Evolutionary conservation across 2,888 invertebrate genomes (phyloP), one percentile per base, ranked within the genome.

Genomic region (Glaucopsyche alexis): DNA sequence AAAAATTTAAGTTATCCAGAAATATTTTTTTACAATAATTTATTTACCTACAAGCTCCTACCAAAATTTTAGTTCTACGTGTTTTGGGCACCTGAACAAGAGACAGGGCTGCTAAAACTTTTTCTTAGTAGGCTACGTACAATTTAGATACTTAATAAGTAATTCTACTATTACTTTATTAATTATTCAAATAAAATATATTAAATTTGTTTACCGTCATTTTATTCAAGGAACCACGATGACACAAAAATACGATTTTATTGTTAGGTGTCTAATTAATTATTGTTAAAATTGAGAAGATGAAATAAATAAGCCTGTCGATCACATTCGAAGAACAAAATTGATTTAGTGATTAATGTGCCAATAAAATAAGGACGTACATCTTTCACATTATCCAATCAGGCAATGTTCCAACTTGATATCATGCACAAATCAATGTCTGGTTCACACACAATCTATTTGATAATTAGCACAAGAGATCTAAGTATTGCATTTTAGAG

Each of bases 401-500:
- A 71, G 73, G 72, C 71, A 52, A 71, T 73, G 42, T 73, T 14
- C 40, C 66, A 72, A 73, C 60, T 75, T 67, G 14, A 60, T 38
- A 47, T 72, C 8, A 77, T 77, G 72, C 80, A 80, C 79, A 79
- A 78, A 76, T 66, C 77, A 78, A 78, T 76, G 78, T 77, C 79
- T 75, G 76, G 79, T 77, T 81, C 70, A 75, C 74, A 77, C 74
- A 76, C 74, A 74, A 74, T 77, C 81, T 81, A 77, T 77, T 76
- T 75, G 72, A 76, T 75, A 74, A 76, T 77, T 73, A 75, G 72
- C 75, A 78, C 76, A 70, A 71, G 66, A 72, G 72, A 79, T 79
- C 78, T 79, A n/a, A n/a, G n/a, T n/a, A 79, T 78, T 77, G 78
- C 81, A 82, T 81, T 78, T 78, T 77, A 76, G 77, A 76, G 78